Conservation (phyloP, 2,888 invertebrate species). For the Tanytarsus gracilentus region DNA sequence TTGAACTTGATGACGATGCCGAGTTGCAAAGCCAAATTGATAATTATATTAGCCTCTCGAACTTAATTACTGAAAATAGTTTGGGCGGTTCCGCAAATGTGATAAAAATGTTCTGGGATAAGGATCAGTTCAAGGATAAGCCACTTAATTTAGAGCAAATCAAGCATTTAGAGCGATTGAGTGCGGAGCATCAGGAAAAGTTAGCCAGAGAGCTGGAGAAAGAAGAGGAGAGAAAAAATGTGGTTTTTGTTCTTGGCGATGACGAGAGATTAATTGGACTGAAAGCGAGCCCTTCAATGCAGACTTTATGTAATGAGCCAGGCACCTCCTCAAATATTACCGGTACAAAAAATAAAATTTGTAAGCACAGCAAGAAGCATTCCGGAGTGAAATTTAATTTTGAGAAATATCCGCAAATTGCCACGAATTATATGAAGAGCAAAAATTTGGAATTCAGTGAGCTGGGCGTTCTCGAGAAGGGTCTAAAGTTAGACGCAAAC, state of each 20-base stretch:
- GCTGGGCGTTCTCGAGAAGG: constrained; percentile 51
- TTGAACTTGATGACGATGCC: constrained; percentile 32
- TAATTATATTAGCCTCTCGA: constrained; percentile 36
- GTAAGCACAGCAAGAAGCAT: constrained; percentile 54
- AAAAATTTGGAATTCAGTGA: constrained; percentile 58
- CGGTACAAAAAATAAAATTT: constrained; percentile 34
- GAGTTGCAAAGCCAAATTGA: constrained; percentile 15
- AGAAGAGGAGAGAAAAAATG: constrained; percentile 37
- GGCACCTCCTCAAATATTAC: not conserved
- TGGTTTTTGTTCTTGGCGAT: constrained; percentile 61
- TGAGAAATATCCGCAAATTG: constrained; percentile 64
- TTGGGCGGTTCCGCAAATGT: constrained; percentile 35
- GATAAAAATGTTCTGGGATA: constrained; percentile 39
- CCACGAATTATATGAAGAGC: constrained; percentile 65
- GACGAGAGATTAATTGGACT: constrained; percentile 58
- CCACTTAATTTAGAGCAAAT: constrained; percentile 32
- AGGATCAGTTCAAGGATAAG: constrained; percentile 40
- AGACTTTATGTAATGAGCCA: not conserved
- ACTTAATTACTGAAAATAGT: constrained; percentile 42
- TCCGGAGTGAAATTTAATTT: constrained; percentile 66
- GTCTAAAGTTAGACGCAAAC: constrained; percentile 44
- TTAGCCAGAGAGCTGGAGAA: constrained; percentile 15
- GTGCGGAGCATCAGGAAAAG: constrained; percentile 14
- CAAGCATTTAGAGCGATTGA: constrained; percentile 20
- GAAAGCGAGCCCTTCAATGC: constrained; percentile 41